Conservation (phyloP, 2,797 vertebrate species). For the Agapornis canus region DNA sequence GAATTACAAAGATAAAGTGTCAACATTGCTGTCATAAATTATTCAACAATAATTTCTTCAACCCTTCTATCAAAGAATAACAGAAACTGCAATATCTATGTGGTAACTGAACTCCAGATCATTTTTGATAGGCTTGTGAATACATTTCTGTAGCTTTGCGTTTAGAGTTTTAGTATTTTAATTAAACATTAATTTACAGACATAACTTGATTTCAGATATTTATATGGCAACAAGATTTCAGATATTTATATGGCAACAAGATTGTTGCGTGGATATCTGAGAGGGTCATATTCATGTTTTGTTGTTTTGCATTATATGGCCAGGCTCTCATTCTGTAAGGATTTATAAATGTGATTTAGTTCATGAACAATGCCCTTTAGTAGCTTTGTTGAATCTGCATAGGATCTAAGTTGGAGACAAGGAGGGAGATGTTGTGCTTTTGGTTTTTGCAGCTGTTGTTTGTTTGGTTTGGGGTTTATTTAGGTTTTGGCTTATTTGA, state of each 20-base stretch:
- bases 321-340: background rate
- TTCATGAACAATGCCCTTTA: background rate
- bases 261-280: background rate
- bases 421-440: background rate
- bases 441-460: background rate
- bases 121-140: background rate
- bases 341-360: background rate
- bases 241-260: too few relatives aligned
- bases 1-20: background rate
- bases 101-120: background rate
- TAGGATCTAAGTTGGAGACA: background rate
- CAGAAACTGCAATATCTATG: background rate
- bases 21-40: background rate
- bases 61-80: background rate
- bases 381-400: background rate
- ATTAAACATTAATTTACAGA: background rate
- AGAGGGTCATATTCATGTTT: background rate
- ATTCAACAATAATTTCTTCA: background rate
- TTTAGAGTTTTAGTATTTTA: background rate
- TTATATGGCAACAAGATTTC: too few relatives aligned
- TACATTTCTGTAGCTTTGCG: background rate
- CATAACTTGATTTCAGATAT: background rate
- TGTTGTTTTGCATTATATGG: background rate
- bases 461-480: background rate
- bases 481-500: fast-evolving